Base-by-base conservation (phyloP, 2,113 vertebrate species). In the Dendrocopos noguchii region DNA sequence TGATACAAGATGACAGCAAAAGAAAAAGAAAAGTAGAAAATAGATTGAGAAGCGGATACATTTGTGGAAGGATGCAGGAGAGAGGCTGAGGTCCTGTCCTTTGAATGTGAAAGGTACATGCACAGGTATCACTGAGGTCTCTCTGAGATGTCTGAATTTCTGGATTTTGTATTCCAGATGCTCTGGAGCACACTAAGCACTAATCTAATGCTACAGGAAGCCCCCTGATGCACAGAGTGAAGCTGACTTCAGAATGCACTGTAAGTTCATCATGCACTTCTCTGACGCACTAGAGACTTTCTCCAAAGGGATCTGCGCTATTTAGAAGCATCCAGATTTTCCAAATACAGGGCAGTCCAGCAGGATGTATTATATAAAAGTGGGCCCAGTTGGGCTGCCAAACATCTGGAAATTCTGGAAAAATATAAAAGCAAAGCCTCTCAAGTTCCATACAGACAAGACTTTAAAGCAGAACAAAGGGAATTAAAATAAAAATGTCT, bases 351-450 rank as follows among this genome's bases (percentile, higher is more conserved):
- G 34, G 12, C 34, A 84, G 67, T 34, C 22, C n/a, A 59, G 34
- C 0, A 2, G 25, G 33, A 73, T 53, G 4, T 6, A 68, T 63
- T 50, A 87, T 5, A 73, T 7, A 82, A 81, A 82, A 63, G 9
- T 2, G 15, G 22, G 7, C 67, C 19, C n/a, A 33, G 34, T 17
- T 34, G 53, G 55, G 34, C 84, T 91, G 64, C 71, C 84, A 95
- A 77, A 85, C 67, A 90, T 33, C 75, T 85, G 60, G 60, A 82
- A 91, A 85, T 63, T 76, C 52, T 63, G 75, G 72, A 77, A 84
- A 94, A 91, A 66, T 42, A 84, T 36, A 63, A 87, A 57, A 92
- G 87, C 27, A 63, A 84, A 87, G 66, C 7, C 27, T 82, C 50
- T 56, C 21, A n/a, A 77, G 14, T 44, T 70, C 4, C 28, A 65